Evolutionary conservation across 2,113 vertebrate genomes (phyloP).

Genomic region (Gallinago paraguaiae): DNA sequence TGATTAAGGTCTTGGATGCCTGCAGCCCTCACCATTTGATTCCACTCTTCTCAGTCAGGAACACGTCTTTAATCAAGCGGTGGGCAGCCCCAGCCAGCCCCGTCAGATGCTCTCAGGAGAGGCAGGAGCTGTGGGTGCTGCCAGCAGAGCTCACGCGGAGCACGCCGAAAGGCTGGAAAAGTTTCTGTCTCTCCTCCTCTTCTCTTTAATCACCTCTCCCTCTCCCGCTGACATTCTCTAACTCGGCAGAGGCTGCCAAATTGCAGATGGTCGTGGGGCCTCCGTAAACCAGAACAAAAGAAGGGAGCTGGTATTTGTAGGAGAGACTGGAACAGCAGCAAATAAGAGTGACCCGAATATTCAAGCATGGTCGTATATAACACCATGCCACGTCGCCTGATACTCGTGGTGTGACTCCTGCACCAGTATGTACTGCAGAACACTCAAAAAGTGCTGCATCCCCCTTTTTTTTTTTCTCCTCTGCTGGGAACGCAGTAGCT

Average conservation of each 20-base stretch:
- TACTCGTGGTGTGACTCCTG: neutral
- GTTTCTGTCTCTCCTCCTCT: slow-evolving; percentile 29
- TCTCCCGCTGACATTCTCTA: slow-evolving; percentile 34
- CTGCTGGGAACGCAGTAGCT: neutral
- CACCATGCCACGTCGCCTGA: neutral
- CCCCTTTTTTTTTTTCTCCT: neutral
- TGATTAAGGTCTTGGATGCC: slow-evolving; percentile 1
- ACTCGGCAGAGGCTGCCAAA: slow-evolving; percentile 45
- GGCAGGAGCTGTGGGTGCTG: slow-evolving; percentile 19
- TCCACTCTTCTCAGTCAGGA: neutral
- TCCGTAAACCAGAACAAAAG: neutral
- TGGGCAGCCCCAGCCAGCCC: neutral
- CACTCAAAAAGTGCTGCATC: neutral
- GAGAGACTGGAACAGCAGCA: slow-evolving; percentile 29
- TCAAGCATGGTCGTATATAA: neutral
- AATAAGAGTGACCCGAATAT: slow-evolving; percentile 47
- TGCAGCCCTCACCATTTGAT: neutral
- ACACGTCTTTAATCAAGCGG: slow-evolving; percentile 6
- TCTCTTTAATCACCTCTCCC: slow-evolving; percentile 12
- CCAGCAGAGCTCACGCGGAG: slow-evolving; percentile 36
- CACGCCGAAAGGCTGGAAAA: neutral
- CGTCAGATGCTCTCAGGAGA: slow-evolving; percentile 15
- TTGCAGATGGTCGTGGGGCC: slow-evolving; percentile 10
- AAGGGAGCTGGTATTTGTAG: slow-evolving; percentile 33
- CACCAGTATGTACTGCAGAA: neutral